Percentiles rank a stretch among this genome's conserved stretches.
These are phyloP conservation scores for Magallana angulata DNA, from an alignment of 1,140 invertebrate genomes.

Conservation along the genomic window DNA sequence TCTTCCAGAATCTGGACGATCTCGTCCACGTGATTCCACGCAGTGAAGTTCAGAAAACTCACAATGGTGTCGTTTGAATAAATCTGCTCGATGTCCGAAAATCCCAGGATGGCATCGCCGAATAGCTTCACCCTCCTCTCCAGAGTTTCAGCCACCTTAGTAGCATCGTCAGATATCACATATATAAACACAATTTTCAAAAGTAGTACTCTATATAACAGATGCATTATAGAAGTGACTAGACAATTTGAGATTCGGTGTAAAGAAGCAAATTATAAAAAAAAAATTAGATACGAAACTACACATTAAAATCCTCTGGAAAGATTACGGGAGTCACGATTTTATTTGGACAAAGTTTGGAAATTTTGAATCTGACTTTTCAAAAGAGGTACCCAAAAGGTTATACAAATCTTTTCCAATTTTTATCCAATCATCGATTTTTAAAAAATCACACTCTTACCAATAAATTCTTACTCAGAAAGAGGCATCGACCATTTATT, in stretches of 20 bases:
- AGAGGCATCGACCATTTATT: no score
- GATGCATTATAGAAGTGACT: neutral
- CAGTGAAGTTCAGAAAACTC: neutral
- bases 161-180: neutral
- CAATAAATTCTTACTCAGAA: no score
- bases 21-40: neutral
- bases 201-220: neutral
- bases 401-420: no score
- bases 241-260: neutral
- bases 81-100: slow-evolving; percentile 42
- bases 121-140: neutral
- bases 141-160: neutral
- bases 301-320: no score
- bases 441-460: no score
- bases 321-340: slow-evolving; percentile 17
- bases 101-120: slow-evolving; percentile 32
- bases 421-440: no score
- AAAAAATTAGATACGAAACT: no score
- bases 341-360: neutral
- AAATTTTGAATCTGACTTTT: neutral
- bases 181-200: neutral
- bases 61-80: slow-evolving; percentile 42
- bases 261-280: neutral
- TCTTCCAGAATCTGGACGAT: slow-evolving; percentile 29
- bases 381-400: neutral